Base-by-base conservation (phyloP, 2,113 vertebrate genomes). In the Gymnarchus niloticus region DNA sequence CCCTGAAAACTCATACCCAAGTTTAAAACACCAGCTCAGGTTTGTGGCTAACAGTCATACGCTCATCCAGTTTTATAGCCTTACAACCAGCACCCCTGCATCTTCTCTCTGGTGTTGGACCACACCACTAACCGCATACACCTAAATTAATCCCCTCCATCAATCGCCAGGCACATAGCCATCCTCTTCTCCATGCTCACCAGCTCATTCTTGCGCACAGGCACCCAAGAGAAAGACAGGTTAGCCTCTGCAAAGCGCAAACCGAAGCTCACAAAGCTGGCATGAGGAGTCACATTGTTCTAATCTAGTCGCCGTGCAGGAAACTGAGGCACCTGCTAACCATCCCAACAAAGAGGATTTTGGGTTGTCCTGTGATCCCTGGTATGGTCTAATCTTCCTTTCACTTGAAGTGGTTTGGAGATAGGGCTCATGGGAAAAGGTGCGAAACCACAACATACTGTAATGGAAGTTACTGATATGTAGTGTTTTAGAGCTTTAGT, bases 141-240 rank as follows among this genome's bases (percentile, higher is more conserved):
- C 69, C 65, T 54, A 8, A 76, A 28, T 12, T 3, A 69, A 25
- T 37, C 51, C 54, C n/a, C n/a, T 59, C 21, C 59, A n/a, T 8
- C 82, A 90, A 90, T 92, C 89, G 91, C 89, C 90, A 90, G 86
- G 85, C 88, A 88, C n/a, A 83, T 49, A 17, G 84, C 81, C 85
- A 90, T 88, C 87, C 87, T 89, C 87, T 80, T 84, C 85, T 85
- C 89, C 73, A 91, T 81, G 81, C 49, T 85, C 82, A 77, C 44
- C 77, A 91, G 81, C 57, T 91, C 91, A 86, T 85, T 85, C 90
- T 90, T 86, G 84, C n/a, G 82, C 48, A 82, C 83, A 88, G 90
- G 84, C 19, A 84, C 52, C 48, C 73, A 86, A 78, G 49, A 76
- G 85, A 88, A 86, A 78, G 49, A 76, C 83, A 88, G 83, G 89